Percentiles rank a stretch among this genome's conserved stretches.
phyloP scores from a whole-genome alignment of 1,140 invertebrate species.

The Berghia stephanieae region DNA sequence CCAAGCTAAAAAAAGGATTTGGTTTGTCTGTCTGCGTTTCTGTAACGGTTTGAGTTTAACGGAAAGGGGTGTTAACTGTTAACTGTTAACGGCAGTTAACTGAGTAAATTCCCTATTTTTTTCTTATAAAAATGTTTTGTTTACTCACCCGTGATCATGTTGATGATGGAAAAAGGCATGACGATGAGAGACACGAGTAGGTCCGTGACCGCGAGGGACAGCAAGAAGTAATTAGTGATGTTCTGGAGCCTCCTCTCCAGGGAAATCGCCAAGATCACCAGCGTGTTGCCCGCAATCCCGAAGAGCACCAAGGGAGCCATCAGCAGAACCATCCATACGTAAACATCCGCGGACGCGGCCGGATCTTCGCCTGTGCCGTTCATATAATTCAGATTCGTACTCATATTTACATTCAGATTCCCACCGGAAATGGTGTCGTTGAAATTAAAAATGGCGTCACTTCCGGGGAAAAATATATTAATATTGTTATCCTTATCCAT shows the following conservation, averaged over 20 bases:
- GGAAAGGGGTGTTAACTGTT: too few relatives aligned
- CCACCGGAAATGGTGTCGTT: background rate
- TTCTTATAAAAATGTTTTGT: background rate
- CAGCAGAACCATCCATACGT: constrained; percentile 57
- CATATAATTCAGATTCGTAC: background rate
- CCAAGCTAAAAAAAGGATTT: too few relatives aligned
- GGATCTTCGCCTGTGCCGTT: background rate
- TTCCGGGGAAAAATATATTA: background rate
- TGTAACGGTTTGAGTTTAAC: too few relatives aligned
- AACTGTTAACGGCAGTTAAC: too few relatives aligned
- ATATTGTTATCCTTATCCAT: background rate
- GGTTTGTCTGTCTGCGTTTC: too few relatives aligned
- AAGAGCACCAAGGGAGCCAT: constrained; percentile 58
- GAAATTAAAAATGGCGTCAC: background rate
- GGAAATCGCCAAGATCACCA: constrained; percentile 95
- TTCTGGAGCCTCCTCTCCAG: constrained; percentile 90
- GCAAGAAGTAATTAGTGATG: constrained; percentile 94
- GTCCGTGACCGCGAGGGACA: constrained; percentile 94
- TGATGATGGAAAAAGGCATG: constrained; percentile 76
- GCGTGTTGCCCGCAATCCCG: constrained; percentile 84
- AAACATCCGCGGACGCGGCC: background rate
- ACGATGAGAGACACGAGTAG: constrained; percentile 84
- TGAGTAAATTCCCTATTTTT: too few relatives aligned
- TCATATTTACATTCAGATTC: background rate
- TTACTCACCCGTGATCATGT: constrained; percentile 72